Evolutionary conservation across 2,888 invertebrate species (phyloP).

Genomic region (Cephus pygmeus): DNA sequence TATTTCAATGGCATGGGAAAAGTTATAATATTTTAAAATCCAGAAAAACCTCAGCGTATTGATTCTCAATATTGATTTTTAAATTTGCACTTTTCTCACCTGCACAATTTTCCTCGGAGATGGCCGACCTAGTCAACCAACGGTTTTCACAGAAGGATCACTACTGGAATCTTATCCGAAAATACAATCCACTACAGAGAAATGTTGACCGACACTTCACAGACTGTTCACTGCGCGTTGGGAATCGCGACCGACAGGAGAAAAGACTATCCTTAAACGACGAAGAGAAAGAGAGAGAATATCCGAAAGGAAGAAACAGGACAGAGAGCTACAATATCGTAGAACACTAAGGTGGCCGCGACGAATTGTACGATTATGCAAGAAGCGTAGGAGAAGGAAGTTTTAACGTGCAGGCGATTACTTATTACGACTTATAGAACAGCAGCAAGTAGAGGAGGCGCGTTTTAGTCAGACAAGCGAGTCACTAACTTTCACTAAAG

Average conservation of each 20-base stretch:
- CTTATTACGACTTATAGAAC: not conserved
- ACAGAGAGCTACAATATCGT: not conserved
- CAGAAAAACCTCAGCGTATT: not conserved
- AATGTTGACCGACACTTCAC: not conserved
- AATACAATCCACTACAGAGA: not conserved
- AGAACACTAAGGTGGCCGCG: not conserved
- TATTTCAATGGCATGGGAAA: not conserved
- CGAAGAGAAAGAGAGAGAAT: constrained; percentile 15
- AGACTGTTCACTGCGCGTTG: not conserved
- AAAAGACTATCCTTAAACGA: not conserved
- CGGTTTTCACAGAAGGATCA: not conserved
- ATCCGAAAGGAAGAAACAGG: not conserved
- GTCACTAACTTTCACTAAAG: constrained; percentile 20
- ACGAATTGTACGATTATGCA: not conserved
- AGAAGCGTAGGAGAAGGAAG: not conserved
- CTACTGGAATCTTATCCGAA: not conserved
- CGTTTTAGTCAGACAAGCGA: constrained; percentile 3
- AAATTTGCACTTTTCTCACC: not conserved
- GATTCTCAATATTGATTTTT: not conserved
- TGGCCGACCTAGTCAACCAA: not conserved
- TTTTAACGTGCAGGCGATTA: not conserved
- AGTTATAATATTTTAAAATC: not conserved
- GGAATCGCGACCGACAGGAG: constrained; percentile 11
- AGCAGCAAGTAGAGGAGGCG: not conserved
- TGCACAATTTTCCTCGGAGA: not conserved